phyloP scores from a whole-genome alignment of 2,888 invertebrate species.

The Lumbricus terrestris region DNA sequence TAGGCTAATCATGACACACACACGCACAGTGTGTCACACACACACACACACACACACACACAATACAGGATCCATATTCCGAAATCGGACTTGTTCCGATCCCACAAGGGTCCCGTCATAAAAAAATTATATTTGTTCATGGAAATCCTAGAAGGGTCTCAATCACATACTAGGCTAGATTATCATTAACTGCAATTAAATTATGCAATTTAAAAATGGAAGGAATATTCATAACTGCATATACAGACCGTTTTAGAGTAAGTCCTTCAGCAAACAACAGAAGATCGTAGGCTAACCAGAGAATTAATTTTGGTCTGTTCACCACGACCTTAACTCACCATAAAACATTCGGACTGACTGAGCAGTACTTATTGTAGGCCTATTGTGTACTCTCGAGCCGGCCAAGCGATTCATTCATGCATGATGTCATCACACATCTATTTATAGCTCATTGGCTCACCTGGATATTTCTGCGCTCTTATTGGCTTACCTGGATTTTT shows the following conservation, averaged over 20 bases:
- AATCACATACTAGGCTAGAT: background rate
- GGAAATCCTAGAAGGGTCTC: too few relatives aligned
- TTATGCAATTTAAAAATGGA: too few relatives aligned
- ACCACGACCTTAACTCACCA: background rate
- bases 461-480: background rate
- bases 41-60: too few relatives aligned
- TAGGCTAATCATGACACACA: too few relatives aligned
- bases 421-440: background rate
- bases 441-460: background rate
- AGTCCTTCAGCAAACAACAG: background rate
- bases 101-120: too few relatives aligned
- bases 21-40: too few relatives aligned
- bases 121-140: too few relatives aligned
- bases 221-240: too few relatives aligned
- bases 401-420: background rate
- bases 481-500: background rate
- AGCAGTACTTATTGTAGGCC: background rate
- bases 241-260: background rate
- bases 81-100: too few relatives aligned
- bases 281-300: too few relatives aligned
- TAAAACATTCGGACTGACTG: background rate
- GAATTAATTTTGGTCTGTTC: background rate
- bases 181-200: too few relatives aligned
- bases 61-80: too few relatives aligned
- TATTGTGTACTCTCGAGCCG: background rate